Base-by-base conservation (phyloP, 2,797 vertebrate genomes). In the Chloroceryle inda region DNA sequence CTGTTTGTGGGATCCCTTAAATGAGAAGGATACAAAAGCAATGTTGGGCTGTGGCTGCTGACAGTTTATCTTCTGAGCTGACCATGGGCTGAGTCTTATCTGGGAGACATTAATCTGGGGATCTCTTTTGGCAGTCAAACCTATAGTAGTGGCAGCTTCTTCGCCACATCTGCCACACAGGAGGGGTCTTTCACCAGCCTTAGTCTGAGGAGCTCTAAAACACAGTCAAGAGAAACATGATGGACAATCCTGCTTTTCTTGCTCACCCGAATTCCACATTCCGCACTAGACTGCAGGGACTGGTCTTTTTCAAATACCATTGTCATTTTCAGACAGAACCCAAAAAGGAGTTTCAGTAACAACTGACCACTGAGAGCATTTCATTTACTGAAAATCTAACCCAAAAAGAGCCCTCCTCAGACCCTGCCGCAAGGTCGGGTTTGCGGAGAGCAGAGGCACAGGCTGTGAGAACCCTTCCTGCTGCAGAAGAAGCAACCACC, bases 381-480 rank as follows among this genome's bases (percentile, higher is more conserved):
- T 64, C 6, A 16, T 73, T 81, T 33, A 64, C 26, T 69, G 31
- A 72, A 81, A 81, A 50, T 8, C 15, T 18, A 86, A 63, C 24
- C 22, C 26, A 13, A 50, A 49, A 58, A 33, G 27, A 53, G 37
- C 8, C 24, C 22, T 37, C 2, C 0, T 20, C 27, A 86, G 45
- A 64, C n/a, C 11, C 20, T 37, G 27, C 40, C 0, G 0, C 19
- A 58, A 66, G 3, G 4, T 10, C 45, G 56, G 14, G 8, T 63
- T 62, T 91, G 53, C 49, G 77, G 31, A 29, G 6, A 78, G 49
- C 68, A 77, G 69, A 75, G 24, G 45, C 2, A 1, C 19, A 3
- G 21, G 24, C 31, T 77, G 16, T 40, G 47, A 47, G 22, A 55
- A 55, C 5, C 8, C 13, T 33, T 67, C 14, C 33, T n/a, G 42